A percentile compares a stretch with the other conserved stretches of the same genome.
Evolutionary conservation across 2,888 invertebrate genomes (phyloP).

Genomic region (Cataglyphis livida): DNA sequence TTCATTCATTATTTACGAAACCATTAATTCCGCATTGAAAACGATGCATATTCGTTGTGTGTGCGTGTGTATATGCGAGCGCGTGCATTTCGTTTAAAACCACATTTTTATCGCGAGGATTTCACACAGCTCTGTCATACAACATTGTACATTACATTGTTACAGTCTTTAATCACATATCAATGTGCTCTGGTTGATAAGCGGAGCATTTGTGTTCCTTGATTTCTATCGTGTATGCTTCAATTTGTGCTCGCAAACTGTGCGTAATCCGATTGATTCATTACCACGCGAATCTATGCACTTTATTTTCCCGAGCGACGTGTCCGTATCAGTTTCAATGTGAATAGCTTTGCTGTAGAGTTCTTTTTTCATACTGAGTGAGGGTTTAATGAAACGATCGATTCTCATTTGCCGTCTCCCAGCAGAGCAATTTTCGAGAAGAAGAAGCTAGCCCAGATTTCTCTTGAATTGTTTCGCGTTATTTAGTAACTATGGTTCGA

Average conservation of each 20-base stretch:
- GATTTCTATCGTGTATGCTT: conserved; percentile 58
- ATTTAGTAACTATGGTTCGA: neutral
- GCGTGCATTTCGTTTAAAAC: conserved; percentile 23
- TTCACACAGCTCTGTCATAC: neutral
- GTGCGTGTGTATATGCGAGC: neutral
- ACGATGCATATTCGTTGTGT: conserved; percentile 6
- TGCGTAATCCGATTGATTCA: conserved; percentile 55
- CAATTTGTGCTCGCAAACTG: conserved; percentile 47
- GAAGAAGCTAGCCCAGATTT: conserved; percentile 1
- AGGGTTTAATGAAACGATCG: conserved; percentile 33
- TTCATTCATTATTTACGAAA: conserved; percentile 46
- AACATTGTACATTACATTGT: neutral
- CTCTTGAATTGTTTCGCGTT: conserved; percentile 5
- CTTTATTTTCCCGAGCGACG: conserved; percentile 51
- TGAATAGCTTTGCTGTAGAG: neutral
- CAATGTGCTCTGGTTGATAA: conserved; percentile 15
- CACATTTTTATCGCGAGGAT: conserved; percentile 31
- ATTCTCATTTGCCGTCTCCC: conserved; percentile 48
- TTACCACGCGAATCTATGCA: conserved; percentile 17
- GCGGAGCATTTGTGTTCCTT: conserved; percentile 18
- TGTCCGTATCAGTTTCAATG: conserved; percentile 9
- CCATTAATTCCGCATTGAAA: conserved; percentile 41
- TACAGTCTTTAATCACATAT: conserved; percentile 38
- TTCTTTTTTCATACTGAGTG: conserved; percentile 32
- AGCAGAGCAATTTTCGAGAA: conserved; percentile 28